phyloP scores from a whole-genome alignment of 2,888 invertebrate species.

The Rhogogaster chlorosoma region DNA sequence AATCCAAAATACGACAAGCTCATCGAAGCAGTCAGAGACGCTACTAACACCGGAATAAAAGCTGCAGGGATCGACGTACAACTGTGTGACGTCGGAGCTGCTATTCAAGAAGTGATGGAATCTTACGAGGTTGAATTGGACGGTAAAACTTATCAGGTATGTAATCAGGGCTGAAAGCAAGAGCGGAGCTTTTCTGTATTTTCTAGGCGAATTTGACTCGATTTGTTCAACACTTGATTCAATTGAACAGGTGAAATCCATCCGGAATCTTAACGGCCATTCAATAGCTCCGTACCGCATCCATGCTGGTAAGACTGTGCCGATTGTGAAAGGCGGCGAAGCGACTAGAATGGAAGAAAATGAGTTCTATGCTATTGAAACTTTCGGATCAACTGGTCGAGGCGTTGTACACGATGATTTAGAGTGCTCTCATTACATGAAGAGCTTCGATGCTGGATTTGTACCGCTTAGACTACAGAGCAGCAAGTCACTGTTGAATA shows the following conservation, averaged over 20 bases:
- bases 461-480: slow-evolving; percentile 95
- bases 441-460: slow-evolving; percentile 96
- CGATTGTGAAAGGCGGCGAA: slow-evolving; percentile 99
- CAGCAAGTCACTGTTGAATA: slow-evolving; percentile 93
- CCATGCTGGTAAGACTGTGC: slow-evolving; percentile 99
- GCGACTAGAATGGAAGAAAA: slow-evolving; percentile 99
- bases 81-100: slow-evolving; percentile 97
- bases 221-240: not conserved
- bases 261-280: slow-evolving; percentile 98
- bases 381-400: slow-evolving; percentile 98
- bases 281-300: slow-evolving; percentile 99
- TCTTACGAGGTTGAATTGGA: slow-evolving; percentile 98
- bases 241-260: slow-evolving; percentile 88
- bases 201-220: not conserved
- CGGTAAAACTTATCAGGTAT: slow-evolving; percentile 92
- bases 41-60: slow-evolving; percentile 98
- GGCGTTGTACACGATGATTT: slow-evolving; percentile 98
- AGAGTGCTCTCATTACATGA: slow-evolving; percentile 99
- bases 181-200: not conserved
- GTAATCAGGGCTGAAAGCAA: not conserved
- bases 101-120: slow-evolving; percentile 99
- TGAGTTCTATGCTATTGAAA: slow-evolving; percentile 99
- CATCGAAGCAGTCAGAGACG: slow-evolving; percentile 97
- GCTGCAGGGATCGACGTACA: slow-evolving; percentile 98
- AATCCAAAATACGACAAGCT: slow-evolving; percentile 97